Evolutionary conservation across 2,888 invertebrate genomes (phyloP), one percentile per base, ranked within the genome.

Genomic region (Amblyjoppa proteus): DNA sequence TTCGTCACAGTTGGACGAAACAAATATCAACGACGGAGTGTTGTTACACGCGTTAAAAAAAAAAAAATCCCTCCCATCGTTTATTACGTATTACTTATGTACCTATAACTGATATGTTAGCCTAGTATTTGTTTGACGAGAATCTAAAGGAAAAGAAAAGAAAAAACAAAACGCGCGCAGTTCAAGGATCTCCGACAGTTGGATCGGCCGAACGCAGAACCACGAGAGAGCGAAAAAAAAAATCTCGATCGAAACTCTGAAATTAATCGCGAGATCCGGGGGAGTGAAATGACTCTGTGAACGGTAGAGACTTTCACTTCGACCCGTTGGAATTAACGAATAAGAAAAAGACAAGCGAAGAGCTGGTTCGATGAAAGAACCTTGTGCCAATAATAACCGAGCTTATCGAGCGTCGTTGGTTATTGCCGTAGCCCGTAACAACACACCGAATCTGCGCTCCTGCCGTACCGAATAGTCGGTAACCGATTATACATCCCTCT

Each of bases 51-150:
- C 66, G 71, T 25, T 66, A 71, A 73, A 80, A 75, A 78, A 38
- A 34, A 73, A 31, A 38, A 49, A 70, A 68, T 31, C 66, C 28
- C 70, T 71, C 75, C 64, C n/a, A 81, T 73, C 53, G 58, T 78
- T 81, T 79, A 85, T 81, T 64, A 85, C 84, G 77, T 70, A 81
- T 74, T 70, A 34, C 20, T 53, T 78, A 78, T 78, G 81, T 81
- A 74, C 61, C 53, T 45, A n/a, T 73, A 77, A 73, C 68, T 53
- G 51, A 66, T 70, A 73, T 73, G 51, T 78, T 81, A 78, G 74
- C 68, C 34, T 69, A 77, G 73, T 81, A 77, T 77, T 53, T 58
- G 41, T 81, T 70, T 56, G 69, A 81, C 81, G 78, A 45, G 69
- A 84, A 84, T 78, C 53, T 45, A 61, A 28, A 41, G 68, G 41